Evolutionary conservation across 1,140 invertebrate species (phyloP), one percentile per base, ranked within the genome.

Genomic region (Rhynchophorus ferrugineus): DNA sequence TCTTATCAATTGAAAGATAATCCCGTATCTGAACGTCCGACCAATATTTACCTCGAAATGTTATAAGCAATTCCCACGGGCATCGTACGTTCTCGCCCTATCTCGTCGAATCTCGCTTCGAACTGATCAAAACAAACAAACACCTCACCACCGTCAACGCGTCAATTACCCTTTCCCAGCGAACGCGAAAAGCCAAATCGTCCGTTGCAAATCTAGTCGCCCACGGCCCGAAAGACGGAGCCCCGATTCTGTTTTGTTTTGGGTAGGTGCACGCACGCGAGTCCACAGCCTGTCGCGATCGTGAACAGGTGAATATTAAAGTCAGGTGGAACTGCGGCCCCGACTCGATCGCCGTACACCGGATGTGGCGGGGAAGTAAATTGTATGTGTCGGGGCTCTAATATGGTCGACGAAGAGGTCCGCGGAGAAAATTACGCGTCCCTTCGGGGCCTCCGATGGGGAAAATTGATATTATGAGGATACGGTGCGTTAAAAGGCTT

Each of bases 351-450:
- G 34, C 22, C 39, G 33, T 34, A 48, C 47, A 49, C 58, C 55
- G 58, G 58, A 60, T 60, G 58, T 57, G 58, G 58, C 56, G 58
- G 58, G 55, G 58, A 54, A 57, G 41, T 52, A 22, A 43, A 44
- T 39, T 36, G 38, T 43, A 39, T 50, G 33, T 14, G 37, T 38
- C n/a, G n/a, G n/a, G n/a, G n/a, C n/a, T n/a, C n/a, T n/a, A n/a
- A n/a, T n/a, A n/a, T n/a, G n/a, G n/a, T n/a, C n/a, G n/a, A n/a
- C n/a, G n/a, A n/a, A n/a, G n/a, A n/a, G n/a, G n/a, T n/a, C n/a
- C n/a, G n/a, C n/a, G n/a, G n/a, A n/a, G n/a, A n/a, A n/a, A n/a
- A n/a, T n/a, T n/a, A n/a, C n/a, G n/a, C n/a, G n/a, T n/a, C n/a
- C n/a, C n/a, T n/a, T n/a, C n/a, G n/a, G n/a, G n/a, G n/a, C n/a